Evolutionary conservation across 2,888 invertebrate genomes (phyloP), one percentile per base, ranked within the genome.

Genomic region (Gryllus longicercus): DNA sequence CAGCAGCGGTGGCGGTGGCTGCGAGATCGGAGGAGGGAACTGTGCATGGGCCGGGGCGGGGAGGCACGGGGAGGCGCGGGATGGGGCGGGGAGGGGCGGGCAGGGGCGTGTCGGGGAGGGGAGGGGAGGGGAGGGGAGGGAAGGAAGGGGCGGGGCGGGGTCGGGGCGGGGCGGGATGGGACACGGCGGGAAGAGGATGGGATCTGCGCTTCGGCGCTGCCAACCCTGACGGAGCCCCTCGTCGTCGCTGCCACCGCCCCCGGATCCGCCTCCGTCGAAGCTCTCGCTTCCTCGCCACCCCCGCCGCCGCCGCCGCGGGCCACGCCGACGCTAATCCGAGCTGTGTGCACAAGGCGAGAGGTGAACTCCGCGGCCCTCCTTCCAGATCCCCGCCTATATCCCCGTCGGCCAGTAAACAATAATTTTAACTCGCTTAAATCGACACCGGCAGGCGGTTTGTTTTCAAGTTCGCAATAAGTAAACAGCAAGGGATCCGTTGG

Each of bases 381-480:
- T 38, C 38, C 38, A 38, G 38, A 38, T 38, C 16, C 63, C n/a
- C 14, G 14, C n/a, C 63, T 63, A 63, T 14, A 63, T 63, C 63
- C 63, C 63, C 63, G 63, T 63, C 63, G 63, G 63, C 63, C 63
- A 18, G 63, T 63, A 63, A 63, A 63, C 63, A 63, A 63, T 63
- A 63, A 63, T 63, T 63, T 63, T 63, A 63, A 63, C 63, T 63
- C 63, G 63, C 63, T 63, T 63, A 63, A 63, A 63, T 63, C 63
- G 63, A 63, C 63, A n/a, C 14, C 16, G 63, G 63, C 63, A 63
- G 63, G 63, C 14, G n/a, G 63, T 63, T 14, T 63, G 63, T 63
- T 63, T 63, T 63, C 63, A 63, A 63, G 63, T 63, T 63, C 63
- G 63, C 14, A 63, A 63, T 63, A 63, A 63, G 63, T 63, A 63